Evolutionary conservation across 2,888 invertebrate species (phyloP), one percentile per base, ranked within the genome.

Genomic region (Dryococelus australis): DNA sequence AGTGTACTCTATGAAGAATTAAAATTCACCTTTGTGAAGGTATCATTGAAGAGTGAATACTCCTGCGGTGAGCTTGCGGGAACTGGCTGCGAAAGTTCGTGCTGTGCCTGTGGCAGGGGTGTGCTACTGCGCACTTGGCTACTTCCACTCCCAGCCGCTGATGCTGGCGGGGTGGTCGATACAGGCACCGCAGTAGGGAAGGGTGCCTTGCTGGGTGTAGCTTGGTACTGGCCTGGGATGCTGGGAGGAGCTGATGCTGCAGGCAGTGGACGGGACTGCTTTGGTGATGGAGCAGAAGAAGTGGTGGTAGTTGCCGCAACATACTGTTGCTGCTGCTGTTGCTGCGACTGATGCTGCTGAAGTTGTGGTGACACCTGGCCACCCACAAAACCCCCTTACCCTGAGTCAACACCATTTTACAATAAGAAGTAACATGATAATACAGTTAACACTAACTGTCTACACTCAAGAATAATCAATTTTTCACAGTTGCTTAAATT

Each of bases 1-100:
- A 13, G 16, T 47, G 47, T 24, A 24, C 65, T n/a, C 10, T 12
- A 0, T 65, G 20, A 8, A 9, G 16, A 12, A n/a, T 24, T 65
- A 24, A 65, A 24, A 65, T 24, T 65, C 65, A 93, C 94, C 93
- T 95, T 95, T 83, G 95, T 94, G 90, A 95, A 95, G 2, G 94
- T 93, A 91, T 97, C 97, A 91, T 97, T 97, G 92, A 98, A 98
- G 89, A 98, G 94, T 0, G 98, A 97, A 93, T 98, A 98, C 91
- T 98, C 97, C 89, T 95, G 94, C 0, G 95, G 94, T 43, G 95
- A 94, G 53, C 43, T 87, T 27, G 86, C 78, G 16, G 85, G 85
- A 12, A 85, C 53, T 24, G 87, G 84, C 86, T 83, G 89, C 85
- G 86, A 86, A 84, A 87, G 89, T 79, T 89, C 89, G 35, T 88